A percentile compares a stretch with the other conserved stretches of the same genome.
Evolutionary conservation across 2,888 invertebrate species (phyloP).

Genomic region (Girardia tigrina): DNA sequence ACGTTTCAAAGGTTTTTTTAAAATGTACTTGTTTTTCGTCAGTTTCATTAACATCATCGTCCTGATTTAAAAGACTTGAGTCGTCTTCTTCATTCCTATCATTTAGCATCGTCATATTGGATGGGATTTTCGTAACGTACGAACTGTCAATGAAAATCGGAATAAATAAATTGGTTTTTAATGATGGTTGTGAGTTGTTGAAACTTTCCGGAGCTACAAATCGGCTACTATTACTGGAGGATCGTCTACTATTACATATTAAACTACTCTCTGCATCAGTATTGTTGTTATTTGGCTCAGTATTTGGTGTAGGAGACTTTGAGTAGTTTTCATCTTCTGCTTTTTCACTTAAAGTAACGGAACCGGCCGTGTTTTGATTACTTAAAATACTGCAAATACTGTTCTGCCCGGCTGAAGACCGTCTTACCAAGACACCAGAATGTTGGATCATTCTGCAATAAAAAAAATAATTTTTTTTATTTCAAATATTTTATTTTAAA

Average conservation of each 20-base stretch:
- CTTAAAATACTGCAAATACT: not conserved
- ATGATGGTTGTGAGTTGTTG: slow-evolving; percentile 1
- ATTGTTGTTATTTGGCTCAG: not conserved
- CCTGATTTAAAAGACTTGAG: slow-evolving; percentile 1
- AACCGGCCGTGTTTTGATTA: not conserved
- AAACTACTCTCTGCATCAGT: not conserved
- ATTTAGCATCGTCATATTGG: not conserved
- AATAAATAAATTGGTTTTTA: not conserved
- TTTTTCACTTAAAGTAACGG: not conserved
- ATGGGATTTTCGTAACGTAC: not conserved
- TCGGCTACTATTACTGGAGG: not conserved
- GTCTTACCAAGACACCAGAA: not conserved
- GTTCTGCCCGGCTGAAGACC: not conserved
- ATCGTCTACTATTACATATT: not conserved
- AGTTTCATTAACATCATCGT: not conserved
- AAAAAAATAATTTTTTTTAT: too few relatives aligned
- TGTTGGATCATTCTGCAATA: not conserved
- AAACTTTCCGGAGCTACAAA: not conserved
- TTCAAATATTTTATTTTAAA: too few relatives aligned
- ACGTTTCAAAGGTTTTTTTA: too few relatives aligned
- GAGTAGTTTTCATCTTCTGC: not conserved
- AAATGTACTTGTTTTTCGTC: too few relatives aligned
- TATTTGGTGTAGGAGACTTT: not conserved
- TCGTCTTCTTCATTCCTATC: not conserved
- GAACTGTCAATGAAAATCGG: not conserved